These are phyloP conservation scores for Pachycephus smyrnensis DNA, from an alignment of 2,888 invertebrate genomes.

Conservation along the genomic window DNA sequence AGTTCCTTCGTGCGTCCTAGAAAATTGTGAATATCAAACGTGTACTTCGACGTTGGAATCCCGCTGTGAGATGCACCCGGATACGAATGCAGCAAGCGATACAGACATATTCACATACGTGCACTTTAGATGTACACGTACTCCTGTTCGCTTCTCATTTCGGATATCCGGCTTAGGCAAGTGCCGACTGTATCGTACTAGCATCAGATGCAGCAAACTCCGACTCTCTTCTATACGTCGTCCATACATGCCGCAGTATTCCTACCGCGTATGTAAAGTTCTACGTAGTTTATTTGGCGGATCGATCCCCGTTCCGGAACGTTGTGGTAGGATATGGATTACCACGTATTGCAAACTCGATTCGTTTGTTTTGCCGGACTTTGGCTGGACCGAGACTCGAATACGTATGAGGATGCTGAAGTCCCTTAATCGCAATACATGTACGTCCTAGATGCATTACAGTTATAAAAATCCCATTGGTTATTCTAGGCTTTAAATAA, in stretches of 20 bases:
- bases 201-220: conserved; percentile 38
- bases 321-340: conserved; percentile 30
- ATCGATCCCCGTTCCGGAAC: conserved; percentile 29
- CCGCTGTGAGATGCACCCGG: conserved; percentile 19
- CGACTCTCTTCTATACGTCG: conserved; percentile 15
- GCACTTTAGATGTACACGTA: neutral
- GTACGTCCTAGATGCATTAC: neutral
- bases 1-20: conserved; percentile 14
- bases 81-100: neutral
- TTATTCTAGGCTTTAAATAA: neutral
- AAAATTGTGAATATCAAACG: conserved; percentile 31
- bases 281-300: conserved; percentile 38
- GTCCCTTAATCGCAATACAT: neutral
- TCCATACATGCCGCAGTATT: conserved; percentile 28
- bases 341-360: conserved; percentile 15
- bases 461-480: neutral
- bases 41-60: conserved; percentile 8
- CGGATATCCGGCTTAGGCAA: conserved; percentile 53
- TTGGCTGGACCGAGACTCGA: neutral
- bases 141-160: conserved; percentile 41
- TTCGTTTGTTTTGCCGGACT: neutral
- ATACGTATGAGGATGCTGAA: neutral
- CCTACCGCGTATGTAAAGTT: conserved; percentile 31
- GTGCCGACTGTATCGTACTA: conserved; percentile 39
- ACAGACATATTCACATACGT: neutral